phyloP scores from a whole-genome alignment of 2,797 vertebrate genomes.

The Pyrrhura leucotis region DNA sequence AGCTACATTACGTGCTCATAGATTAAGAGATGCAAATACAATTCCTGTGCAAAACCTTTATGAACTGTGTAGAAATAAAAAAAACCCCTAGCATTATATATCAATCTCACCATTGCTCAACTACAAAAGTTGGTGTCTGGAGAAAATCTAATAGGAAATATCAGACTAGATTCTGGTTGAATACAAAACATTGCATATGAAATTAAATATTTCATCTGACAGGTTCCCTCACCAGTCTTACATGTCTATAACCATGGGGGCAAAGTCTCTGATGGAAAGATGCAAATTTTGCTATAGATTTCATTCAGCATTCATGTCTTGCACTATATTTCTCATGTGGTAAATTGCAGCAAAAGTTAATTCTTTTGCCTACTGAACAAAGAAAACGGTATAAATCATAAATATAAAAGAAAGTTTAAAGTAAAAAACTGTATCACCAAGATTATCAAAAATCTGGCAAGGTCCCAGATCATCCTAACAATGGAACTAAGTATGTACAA shows the following conservation, averaged over 20 bases:
- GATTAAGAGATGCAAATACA: background rate
- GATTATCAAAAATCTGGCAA: conserved; percentile 36
- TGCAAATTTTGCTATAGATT: background rate
- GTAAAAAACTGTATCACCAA: conserved; percentile 24
- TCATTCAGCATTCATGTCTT: background rate
- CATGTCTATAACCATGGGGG: background rate
- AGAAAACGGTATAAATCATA: conserved; percentile 24
- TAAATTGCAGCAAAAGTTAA: conserved; percentile 51
- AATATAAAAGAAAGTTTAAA: conserved; percentile 1
- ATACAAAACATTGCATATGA: background rate
- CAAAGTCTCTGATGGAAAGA: background rate
- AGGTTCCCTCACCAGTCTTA: background rate
- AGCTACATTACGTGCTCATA: background rate
- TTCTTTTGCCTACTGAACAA: conserved; percentile 48
- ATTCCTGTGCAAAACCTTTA: background rate
- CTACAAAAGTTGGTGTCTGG: background rate
- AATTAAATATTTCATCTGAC: background rate
- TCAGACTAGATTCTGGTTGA: background rate
- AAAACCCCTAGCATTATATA: background rate
- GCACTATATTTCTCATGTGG: background rate
- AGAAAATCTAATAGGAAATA: background rate
- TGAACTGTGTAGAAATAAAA: background rate
- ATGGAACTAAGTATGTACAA: conserved; percentile 18
- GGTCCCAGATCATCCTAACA: conserved; percentile 25
- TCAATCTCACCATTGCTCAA: background rate